Percentiles rank a stretch among this genome's conserved stretches.
phyloP scores from a whole-genome alignment of 2,888 invertebrate species.

The Cheilosia vernalis region DNA sequence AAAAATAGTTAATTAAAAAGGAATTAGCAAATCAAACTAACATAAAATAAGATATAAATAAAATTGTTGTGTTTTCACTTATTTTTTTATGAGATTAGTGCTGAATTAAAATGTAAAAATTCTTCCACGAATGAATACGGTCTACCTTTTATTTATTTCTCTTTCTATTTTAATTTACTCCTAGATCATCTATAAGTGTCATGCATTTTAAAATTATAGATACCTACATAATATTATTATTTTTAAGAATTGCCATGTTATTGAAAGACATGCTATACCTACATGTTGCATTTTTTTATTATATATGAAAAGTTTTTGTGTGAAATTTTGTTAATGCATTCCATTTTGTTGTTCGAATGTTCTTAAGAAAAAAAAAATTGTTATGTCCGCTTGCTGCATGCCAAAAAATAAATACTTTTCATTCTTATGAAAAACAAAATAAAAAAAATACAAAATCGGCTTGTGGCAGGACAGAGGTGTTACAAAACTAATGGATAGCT shows the following conservation, averaged over 20 bases:
- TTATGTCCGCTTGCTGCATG: slow-evolving; percentile 78
- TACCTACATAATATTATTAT: background rate
- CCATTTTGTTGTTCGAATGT: slow-evolving; percentile 28
- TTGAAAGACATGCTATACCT: background rate
- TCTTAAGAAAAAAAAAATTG: slow-evolving; percentile 28
- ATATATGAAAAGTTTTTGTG: slow-evolving; percentile 22
- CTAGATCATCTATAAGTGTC: background rate
- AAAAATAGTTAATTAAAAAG: too few relatives aligned
- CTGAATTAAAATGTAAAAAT: too few relatives aligned
- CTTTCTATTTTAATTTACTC: background rate
- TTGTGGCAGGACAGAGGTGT: slow-evolving; percentile 85
- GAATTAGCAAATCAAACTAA: too few relatives aligned
- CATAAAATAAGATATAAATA: too few relatives aligned
- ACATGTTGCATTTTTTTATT: slow-evolving; percentile 15
- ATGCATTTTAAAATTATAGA: slow-evolving; percentile 1
- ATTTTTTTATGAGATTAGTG: too few relatives aligned
- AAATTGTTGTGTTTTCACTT: too few relatives aligned
- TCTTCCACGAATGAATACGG: background rate
- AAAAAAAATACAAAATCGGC: slow-evolving; percentile 80
- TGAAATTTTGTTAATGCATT: slow-evolving; percentile 72
- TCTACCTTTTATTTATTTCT: background rate
- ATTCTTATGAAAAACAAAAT: slow-evolving; percentile 61
- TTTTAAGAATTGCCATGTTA: background rate
- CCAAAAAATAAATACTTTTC: slow-evolving; percentile 70
- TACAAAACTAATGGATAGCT: slow-evolving; percentile 89